These are phyloP conservation scores for Capreolus pygargus DNA, from an alignment of 2,113 vertebrate species.

Conservation along the genomic window DNA sequence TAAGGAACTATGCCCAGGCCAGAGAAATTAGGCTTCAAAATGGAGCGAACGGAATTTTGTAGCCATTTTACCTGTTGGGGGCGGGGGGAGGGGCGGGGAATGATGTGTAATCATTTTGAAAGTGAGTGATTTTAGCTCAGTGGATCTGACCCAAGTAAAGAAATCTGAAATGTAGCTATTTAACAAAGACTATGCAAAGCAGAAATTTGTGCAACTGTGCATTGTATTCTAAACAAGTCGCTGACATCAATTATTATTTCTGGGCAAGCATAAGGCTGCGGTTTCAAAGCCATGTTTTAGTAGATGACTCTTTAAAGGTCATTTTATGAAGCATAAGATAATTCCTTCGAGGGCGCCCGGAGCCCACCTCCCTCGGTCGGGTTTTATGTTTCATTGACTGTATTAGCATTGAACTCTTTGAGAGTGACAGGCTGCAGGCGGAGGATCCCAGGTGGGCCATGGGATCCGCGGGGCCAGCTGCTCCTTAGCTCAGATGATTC, in stretches of 20 bases:
- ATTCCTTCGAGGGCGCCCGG: conserved; percentile 68
- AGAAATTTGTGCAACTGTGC: neutral
- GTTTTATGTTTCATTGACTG: conserved; percentile 79
- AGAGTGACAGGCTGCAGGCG: conserved; percentile 73
- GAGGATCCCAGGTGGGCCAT: conserved; percentile 78
- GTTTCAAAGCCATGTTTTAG: conserved; percentile 50
- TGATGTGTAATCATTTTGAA: conserved; percentile 55
- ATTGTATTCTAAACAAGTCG: conserved; percentile 38
- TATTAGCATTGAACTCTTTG: conserved; percentile 71
- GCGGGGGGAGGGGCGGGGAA: neutral
- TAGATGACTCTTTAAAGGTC: conserved; percentile 73
- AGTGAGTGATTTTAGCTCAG: conserved; percentile 63
- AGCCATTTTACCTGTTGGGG: conserved; percentile 51
- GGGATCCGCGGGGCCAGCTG: conserved; percentile 80
- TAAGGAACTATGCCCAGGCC: conserved; percentile 44
- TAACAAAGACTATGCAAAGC: conserved; percentile 19
- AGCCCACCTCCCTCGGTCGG: conserved; percentile 68
- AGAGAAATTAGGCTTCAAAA: conserved; percentile 66
- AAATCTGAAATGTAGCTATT: conserved; percentile 49
- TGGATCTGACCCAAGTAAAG: conserved; percentile 41
- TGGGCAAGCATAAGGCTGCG: conserved; percentile 8
- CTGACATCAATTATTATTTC: conserved; percentile 54
- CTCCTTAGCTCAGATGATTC: conserved; percentile 74
- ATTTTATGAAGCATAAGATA: conserved; percentile 58
- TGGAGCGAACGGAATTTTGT: conserved; percentile 45